Conservation (phyloP, 35 echinoderm and acorn worm species). For the Apostichopus parvimensis region DNA sequence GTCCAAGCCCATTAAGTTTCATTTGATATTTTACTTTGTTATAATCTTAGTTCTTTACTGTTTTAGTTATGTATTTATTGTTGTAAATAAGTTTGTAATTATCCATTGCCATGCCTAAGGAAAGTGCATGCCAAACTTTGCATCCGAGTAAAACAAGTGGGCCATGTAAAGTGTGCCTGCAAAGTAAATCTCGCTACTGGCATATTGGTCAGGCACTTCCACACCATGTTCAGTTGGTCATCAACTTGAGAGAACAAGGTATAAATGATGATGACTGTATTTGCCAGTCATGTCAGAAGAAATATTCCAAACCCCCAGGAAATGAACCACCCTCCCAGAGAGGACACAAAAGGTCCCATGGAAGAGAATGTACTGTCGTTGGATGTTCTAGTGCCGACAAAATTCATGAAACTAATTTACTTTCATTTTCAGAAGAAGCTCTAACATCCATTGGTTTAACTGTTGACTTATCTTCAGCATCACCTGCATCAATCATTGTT, state of each 20-base stretch:
- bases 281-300: not conserved
- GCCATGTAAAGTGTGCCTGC: not conserved
- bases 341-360: not conserved
- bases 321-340: not conserved
- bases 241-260: not conserved
- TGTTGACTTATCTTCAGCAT: not conserved
- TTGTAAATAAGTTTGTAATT: too few species aligned
- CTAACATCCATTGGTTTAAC: not conserved
- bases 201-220: not conserved
- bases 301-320: not conserved
- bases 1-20: too few species aligned
- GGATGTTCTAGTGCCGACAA: not conserved
- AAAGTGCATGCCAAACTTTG: not conserved
- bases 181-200: not conserved
- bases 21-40: too few species aligned
- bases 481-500: not conserved
- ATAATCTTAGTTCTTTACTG: too few species aligned
- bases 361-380: not conserved
- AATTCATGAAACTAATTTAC: not conserved
- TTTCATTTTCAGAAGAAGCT: not conserved
- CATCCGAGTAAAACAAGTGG: not conserved
- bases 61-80: too few species aligned
- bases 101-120: too few species aligned
- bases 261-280: not conserved
- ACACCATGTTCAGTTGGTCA: not conserved